Evolutionary conservation across 2,888 invertebrate species (phyloP).

Genomic region (Theodoxus fluviatilis): DNA sequence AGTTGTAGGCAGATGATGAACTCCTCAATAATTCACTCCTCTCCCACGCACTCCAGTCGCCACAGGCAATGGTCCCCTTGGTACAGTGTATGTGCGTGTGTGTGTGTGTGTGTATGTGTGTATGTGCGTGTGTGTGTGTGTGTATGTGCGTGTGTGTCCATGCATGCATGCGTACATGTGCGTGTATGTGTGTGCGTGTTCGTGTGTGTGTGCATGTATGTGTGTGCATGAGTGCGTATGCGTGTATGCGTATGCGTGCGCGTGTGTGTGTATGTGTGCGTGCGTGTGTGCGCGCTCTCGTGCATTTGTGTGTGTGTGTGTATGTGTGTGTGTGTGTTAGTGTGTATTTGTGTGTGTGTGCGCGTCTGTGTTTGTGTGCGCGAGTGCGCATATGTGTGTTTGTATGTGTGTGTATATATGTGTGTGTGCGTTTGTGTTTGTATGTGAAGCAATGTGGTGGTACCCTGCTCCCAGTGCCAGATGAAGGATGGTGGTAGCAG

Average conservation of each 20-base stretch:
- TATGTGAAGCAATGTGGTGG: too few relatives aligned
- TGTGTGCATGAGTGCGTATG: not conserved
- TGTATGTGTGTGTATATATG: not conserved
- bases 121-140: conserved; percentile 24
- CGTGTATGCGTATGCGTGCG: not conserved
- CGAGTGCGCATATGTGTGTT: not conserved
- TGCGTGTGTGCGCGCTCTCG: not conserved
- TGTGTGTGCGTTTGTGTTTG: too few relatives aligned
- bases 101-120: not conserved
- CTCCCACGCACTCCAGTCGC: too few relatives aligned
- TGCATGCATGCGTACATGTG: conserved; percentile 23
- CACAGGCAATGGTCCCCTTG: too few relatives aligned
- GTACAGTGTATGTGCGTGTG: too few relatives aligned
- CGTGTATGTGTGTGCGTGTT: not conserved
- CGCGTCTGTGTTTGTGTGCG: not conserved
- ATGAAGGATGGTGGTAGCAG: too few relatives aligned
- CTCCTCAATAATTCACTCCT: too few relatives aligned
- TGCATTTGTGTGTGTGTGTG: not conserved
- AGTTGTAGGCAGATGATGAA: too few relatives aligned
- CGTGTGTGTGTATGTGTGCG: not conserved
- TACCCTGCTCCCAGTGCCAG: too few relatives aligned
- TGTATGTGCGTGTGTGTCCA: conserved; percentile 21
- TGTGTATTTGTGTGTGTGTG: not conserved
- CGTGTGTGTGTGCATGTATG: conserved; percentile 22
- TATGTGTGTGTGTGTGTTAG: conserved; percentile 4